A percentile compares a stretch with the other conserved stretches of the same genome.
Evolutionary conservation across 2,797 vertebrate genomes (phyloP).

Genomic region (Cygnus olor): DNA sequence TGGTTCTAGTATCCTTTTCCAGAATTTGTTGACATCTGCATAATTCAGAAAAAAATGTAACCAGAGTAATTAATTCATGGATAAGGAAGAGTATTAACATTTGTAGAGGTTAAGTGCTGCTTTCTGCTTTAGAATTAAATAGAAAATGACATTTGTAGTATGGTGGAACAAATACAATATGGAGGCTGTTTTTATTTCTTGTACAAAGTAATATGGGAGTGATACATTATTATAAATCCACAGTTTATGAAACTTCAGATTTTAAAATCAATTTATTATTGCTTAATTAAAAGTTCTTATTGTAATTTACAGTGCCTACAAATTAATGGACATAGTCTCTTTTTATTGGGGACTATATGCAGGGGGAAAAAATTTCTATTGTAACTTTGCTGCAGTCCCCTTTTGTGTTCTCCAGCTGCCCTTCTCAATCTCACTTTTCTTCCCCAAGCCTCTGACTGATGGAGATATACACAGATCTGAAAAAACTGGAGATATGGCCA

Average conservation of each 20-base stretch:
- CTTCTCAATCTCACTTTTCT: slow-evolving; percentile 50
- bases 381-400: not conserved
- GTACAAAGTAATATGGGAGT: not conserved
- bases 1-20: not conserved
- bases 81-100: not conserved
- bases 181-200: not conserved
- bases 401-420: slow-evolving; percentile 1
- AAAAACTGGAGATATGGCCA: slow-evolving; percentile 42
- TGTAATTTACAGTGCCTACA: not conserved
- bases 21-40: not conserved
- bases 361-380: not conserved
- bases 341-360: not conserved
- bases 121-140: not conserved
- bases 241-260: not conserved
- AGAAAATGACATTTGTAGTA: not conserved
- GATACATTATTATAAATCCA: not conserved
- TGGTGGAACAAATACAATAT: not conserved
- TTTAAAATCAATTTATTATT: not conserved
- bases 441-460: slow-evolving; percentile 55
- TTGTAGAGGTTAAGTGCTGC: not conserved
- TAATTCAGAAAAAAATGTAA: not conserved
- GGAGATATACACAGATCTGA: slow-evolving; percentile 35
- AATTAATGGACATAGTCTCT: not conserved
- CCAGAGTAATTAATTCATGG: not conserved
- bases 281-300: not conserved